Conservation (phyloP, 2,888 invertebrate species). For the Phyto melanocephala region DNA sequence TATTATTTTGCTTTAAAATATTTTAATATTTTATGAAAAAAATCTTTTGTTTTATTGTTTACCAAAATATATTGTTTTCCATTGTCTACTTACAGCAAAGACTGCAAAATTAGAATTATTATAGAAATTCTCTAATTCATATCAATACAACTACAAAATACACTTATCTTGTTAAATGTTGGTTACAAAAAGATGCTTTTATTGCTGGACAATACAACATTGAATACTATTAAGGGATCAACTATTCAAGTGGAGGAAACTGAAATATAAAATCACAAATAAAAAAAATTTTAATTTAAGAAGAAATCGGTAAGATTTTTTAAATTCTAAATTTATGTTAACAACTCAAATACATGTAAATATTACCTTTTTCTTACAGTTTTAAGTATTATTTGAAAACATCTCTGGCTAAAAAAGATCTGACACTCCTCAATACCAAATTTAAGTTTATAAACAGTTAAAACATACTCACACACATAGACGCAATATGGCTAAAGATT, state of each 20-base stretch:
- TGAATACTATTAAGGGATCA: conserved; percentile 37
- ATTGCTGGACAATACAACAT: conserved; percentile 37
- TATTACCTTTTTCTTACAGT: conserved; percentile 3
- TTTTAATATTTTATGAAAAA: neutral
- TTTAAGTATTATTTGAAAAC: conserved; percentile 50
- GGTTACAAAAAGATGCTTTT: conserved; percentile 48
- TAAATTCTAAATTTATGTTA: too few species aligned
- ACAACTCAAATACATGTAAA: too few species aligned
- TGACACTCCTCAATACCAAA: neutral
- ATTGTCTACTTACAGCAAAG: conserved; percentile 40
- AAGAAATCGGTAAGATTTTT: conserved; percentile 42
- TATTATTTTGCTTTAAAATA: neutral
- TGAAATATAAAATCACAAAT: neutral
- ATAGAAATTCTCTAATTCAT: neutral
- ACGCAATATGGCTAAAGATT: conserved; percentile 94
- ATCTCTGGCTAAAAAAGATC: neutral
- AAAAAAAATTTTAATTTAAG: neutral
- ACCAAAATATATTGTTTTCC: conserved; percentile 4
- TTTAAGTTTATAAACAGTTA: neutral
- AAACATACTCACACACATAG: neutral
- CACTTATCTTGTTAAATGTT: conserved; percentile 36
- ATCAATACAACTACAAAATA: neutral
- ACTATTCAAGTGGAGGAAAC: conserved; percentile 30
- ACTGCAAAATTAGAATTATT: neutral
- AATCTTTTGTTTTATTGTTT: neutral